These are phyloP conservation scores for Poeciliopsis prolifica DNA, from an alignment of 2,113 vertebrate species.

Conservation along the genomic window DNA sequence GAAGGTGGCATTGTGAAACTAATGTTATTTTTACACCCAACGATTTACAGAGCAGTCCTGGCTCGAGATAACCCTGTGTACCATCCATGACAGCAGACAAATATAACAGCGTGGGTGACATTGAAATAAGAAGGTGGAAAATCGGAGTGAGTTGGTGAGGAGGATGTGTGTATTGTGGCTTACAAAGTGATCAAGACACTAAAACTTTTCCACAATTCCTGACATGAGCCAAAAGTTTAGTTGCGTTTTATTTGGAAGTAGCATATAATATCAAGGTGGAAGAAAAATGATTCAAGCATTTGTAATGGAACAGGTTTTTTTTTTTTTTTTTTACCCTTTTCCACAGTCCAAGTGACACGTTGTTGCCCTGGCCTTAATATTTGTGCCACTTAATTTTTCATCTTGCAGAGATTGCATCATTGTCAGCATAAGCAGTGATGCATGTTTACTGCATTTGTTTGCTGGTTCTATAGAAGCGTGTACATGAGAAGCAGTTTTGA, in stretches of 20 bases:
- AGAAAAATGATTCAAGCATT: neutral
- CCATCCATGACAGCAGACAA: neutral
- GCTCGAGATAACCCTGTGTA: neutral
- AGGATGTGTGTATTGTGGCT: neutral
- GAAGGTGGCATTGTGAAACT: neutral
- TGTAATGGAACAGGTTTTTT: no score
- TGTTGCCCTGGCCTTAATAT: no score
- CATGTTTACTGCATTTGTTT: neutral
- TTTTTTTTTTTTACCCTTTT: neutral
- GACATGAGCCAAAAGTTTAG: neutral
- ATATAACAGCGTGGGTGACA: neutral
- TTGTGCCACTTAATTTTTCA: neutral
- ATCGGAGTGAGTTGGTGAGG: neutral
- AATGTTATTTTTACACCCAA: constrained; percentile 2
- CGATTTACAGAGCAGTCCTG: neutral
- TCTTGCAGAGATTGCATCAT: neutral
- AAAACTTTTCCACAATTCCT: neutral
- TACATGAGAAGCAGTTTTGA: neutral
- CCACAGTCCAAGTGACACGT: neutral
- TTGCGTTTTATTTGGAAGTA: neutral
- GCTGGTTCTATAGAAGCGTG: neutral
- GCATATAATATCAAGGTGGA: neutral
- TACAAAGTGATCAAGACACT: neutral
- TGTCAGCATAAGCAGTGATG: neutral
- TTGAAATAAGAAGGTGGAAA: neutral